Evolutionary conservation across 2,113 vertebrate genomes (phyloP).

Genomic region (Deroptyus accipitrinus): DNA sequence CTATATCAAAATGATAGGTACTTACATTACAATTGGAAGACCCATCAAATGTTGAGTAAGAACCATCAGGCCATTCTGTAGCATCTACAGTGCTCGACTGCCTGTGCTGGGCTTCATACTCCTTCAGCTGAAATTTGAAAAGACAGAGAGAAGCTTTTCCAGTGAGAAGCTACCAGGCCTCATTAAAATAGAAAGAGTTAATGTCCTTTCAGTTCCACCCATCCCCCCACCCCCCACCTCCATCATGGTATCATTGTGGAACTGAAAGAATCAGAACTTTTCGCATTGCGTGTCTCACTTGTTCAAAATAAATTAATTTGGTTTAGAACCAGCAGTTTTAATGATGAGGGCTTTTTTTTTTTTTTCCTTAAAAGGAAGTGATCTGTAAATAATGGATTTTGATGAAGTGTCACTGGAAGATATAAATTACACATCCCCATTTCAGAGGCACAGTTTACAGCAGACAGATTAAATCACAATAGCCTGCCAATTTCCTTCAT

Average conservation of each 20-base stretch:
- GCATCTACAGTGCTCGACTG: slow-evolving; percentile 84
- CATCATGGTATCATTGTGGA: background rate
- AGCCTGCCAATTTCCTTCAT: background rate
- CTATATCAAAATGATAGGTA: slow-evolving; percentile 40
- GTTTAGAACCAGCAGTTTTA: background rate
- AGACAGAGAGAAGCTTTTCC: background rate
- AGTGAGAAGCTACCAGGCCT: background rate
- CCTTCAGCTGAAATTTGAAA: slow-evolving; percentile 90
- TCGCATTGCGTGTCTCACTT: background rate
- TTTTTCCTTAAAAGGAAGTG: background rate
- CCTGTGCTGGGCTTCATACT: slow-evolving; percentile 94
- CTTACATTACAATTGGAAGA: slow-evolving; percentile 96
- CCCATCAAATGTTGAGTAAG: slow-evolving; percentile 85
- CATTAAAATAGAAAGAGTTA: background rate
- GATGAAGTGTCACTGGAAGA: background rate
- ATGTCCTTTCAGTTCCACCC: background rate
- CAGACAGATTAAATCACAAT: background rate
- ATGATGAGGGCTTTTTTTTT: background rate
- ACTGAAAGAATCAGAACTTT: background rate
- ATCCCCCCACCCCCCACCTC: no score
- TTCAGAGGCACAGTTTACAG: background rate
- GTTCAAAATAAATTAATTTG: background rate
- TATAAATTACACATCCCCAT: background rate
- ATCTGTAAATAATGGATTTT: background rate
- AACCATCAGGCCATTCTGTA: slow-evolving; percentile 89